Evolutionary conservation across 64 coral and sea anemone genomes (phyloP), one percentile per base, ranked within the genome.

Genomic region (Montipora foliosa): DNA sequence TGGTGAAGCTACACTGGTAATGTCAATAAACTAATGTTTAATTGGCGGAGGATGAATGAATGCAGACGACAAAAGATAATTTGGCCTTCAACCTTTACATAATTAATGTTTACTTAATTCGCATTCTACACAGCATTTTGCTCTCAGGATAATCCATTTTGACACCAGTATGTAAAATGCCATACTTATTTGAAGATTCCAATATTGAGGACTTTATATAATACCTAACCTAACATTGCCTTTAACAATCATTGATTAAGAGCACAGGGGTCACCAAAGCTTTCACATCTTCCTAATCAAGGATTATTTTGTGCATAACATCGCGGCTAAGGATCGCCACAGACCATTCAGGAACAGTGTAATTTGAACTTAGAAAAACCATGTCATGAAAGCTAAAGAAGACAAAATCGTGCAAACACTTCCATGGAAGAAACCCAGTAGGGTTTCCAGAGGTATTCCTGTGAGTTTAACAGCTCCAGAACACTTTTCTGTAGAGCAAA

Each of bases 401-500:
- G 89, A 95, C 77, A 95, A 87, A 79, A 71, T 72, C 29, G 67
- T 91, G 3, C 81, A 86, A 14, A 73, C 94, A 79, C 49, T 95
- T 17, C 90, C 94, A 60, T 88, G 29, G 61, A 52, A 46, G 22
- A 60, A 79, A 15, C 59, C 19, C 8, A 22, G 45, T 73, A 29
- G 37, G 21, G 67, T 66, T 47, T 67, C 49, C 48, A 74, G 76
- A 50, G 76, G 53, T 59, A 51, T 92, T 45, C 67, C 75, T 48
- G 77, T 92, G 57, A 88, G 79, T 47, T 61, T 83, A 25, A 80
- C 64, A 29, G 75, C 84, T 6, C 94, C 90, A 20, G 51, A 90
- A 66, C 89, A 95, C 83, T 95, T 95, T 71, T 88, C 94, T 49
- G 59, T 16, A 76, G 89, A 82, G 62, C 94, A 95, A 78, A 84